phyloP scores from a whole-genome alignment of 2,888 invertebrate species.

The Protodeltote pygarga region DNA sequence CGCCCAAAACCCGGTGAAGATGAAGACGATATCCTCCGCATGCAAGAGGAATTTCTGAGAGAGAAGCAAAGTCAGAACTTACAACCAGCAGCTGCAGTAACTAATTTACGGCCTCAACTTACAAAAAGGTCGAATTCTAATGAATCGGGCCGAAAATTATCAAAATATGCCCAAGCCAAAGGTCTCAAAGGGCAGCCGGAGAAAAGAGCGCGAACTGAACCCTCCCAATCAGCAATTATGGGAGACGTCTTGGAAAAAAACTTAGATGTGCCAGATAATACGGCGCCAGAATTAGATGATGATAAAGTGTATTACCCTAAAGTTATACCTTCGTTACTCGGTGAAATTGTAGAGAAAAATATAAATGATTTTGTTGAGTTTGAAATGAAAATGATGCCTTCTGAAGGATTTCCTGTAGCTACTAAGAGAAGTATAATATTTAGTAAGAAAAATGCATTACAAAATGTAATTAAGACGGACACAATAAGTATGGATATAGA shows the following conservation, averaged over 20 bases:
- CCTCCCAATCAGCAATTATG: slow-evolving; percentile 49
- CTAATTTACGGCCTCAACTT: slow-evolving; percentile 73
- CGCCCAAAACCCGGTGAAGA: slow-evolving; percentile 90
- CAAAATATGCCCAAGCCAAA: slow-evolving; percentile 78
- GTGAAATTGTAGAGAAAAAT: slow-evolving; percentile 87
- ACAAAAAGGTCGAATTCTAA: slow-evolving; percentile 55
- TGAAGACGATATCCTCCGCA: slow-evolving; percentile 91
- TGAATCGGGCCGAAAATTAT: slow-evolving; percentile 64
- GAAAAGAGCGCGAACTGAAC: slow-evolving; percentile 70
- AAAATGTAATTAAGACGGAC: slow-evolving; percentile 17
- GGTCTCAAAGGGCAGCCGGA: slow-evolving; percentile 72
- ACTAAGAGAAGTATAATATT: slow-evolving; percentile 68
- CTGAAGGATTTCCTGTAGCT: slow-evolving; percentile 83
- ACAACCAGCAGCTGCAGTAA: slow-evolving; percentile 88
- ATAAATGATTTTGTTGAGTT: slow-evolving; percentile 48
- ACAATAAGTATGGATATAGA: slow-evolving; percentile 65
- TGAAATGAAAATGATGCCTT: slow-evolving; percentile 63
- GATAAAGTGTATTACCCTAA: slow-evolving; percentile 81
- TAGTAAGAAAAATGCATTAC: slow-evolving; percentile 55
- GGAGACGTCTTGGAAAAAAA: slow-evolving; percentile 76
- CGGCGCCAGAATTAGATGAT: slow-evolving; percentile 56
- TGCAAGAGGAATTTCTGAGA: slow-evolving; percentile 90
- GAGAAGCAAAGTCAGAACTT: slow-evolving; percentile 86
- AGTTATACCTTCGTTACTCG: slow-evolving; percentile 76
- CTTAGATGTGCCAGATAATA: slow-evolving; percentile 26